These are phyloP conservation scores for Pheosia gnoma DNA, from an alignment of 2,888 invertebrate species.

Conservation along the genomic window DNA sequence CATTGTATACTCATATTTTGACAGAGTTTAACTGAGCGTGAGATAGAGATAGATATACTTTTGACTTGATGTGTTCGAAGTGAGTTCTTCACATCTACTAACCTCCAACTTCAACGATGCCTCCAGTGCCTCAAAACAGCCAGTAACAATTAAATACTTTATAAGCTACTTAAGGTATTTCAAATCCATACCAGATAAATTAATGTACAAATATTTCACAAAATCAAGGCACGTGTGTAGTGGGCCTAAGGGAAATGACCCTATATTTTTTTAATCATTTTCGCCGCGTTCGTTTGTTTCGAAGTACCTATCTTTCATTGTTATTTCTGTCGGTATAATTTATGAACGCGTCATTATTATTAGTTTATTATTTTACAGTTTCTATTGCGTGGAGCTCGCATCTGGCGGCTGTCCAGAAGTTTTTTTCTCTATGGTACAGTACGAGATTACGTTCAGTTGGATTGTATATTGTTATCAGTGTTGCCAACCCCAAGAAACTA, in stretches of 20 bases:
- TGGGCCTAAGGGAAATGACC: not conserved
- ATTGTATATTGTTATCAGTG: no score
- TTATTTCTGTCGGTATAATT: not conserved
- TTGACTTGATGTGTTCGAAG: no score
- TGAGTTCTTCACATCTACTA: no score
- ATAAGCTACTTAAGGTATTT: no score
- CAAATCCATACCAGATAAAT: not conserved
- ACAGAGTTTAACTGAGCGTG: no score
- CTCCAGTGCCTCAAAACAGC: no score
- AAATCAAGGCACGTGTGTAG: not conserved
- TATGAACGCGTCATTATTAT: not conserved
- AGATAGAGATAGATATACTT: no score
- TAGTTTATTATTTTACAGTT: conserved; percentile 1
- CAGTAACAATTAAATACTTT: no score
- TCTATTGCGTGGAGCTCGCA: not conserved
- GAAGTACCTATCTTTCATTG: not conserved
- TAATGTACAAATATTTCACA: not conserved
- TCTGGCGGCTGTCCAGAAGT: not conserved
- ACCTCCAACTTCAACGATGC: no score
- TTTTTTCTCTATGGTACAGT: not conserved
- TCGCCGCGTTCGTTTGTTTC: not conserved
- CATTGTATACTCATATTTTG: no score
- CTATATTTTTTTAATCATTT: not conserved
- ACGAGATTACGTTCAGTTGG: no score
- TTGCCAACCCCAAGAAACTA: no score